Base-by-base conservation (phyloP, 2,888 invertebrate species). In the Mimachlamys varia region DNA sequence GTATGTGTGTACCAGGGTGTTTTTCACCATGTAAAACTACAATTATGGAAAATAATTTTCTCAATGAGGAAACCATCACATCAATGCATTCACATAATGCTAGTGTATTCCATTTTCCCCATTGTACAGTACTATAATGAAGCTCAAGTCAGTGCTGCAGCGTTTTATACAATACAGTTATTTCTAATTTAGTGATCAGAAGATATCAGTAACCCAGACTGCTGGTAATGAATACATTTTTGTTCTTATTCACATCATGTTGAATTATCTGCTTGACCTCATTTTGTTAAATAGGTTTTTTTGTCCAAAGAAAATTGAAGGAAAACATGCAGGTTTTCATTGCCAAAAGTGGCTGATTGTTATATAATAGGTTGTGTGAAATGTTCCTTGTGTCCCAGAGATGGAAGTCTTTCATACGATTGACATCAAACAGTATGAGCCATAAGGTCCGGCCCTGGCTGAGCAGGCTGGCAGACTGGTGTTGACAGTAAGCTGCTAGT, bases 191-290 rank as follows among this genome's bases (percentile, higher is more conserved):
- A 22, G 10, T 19, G 13, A 19, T 33, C 7, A 76, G 27, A 76
- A 17, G 76, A 76, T 76, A 22, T 76, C 33, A 33, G 76, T 44
- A 44, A 76, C 76, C 33, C 33, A 17, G 76, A 7, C 76, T 76
- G 33, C 33, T 76, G 76, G 33, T 33, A 33, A 33, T 33, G 0
- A 33, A 76, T 27, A 44, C 44, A 44, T 7, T 27, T 76, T 62
- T 62, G 27, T 27, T 13, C 27, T 76, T 76, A 76, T 76, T 76
- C 33, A 76, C 12, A 33, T 76, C 27, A 76, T 76, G 27, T 76
- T 76, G 76, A 76, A 76, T 76, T 76, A 33, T 76, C 76, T 76
- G 76, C 76, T 33, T 76, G 13, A 27, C 33, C 76, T 76, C 76
- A 27, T 12, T 76, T 76, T 76, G 76, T 76, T 33, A 4, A 76